Evolutionary conservation across 2,888 invertebrate species (phyloP).

Genomic region (Dolichopus griseipennis): DNA sequence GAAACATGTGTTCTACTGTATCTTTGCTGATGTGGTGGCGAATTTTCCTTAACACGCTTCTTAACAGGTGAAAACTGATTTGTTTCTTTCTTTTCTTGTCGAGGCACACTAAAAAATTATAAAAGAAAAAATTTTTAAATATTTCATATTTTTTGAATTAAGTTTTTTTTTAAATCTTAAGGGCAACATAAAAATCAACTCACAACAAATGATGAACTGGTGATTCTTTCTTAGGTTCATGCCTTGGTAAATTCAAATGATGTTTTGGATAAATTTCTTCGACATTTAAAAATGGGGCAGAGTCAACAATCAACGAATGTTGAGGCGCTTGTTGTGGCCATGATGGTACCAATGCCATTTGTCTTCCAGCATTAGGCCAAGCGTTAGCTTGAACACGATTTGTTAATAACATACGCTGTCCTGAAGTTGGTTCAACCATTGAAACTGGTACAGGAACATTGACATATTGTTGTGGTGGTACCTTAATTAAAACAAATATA

Average conservation of each 20-base stretch:
- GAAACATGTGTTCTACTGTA: constrained; percentile 42
- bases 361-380: constrained; percentile 50
- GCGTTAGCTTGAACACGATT: constrained; percentile 44
- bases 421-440: constrained; percentile 78
- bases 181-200: constrained; percentile 22
- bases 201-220: constrained; percentile 46
- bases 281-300: constrained; percentile 62
- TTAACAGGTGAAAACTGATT: constrained; percentile 93
- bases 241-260: constrained; percentile 51
- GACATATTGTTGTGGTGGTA: constrained; percentile 81
- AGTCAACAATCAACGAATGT: constrained; percentile 67
- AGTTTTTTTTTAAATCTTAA: constrained; percentile 14
- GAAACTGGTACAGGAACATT: constrained; percentile 64
- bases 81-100: constrained; percentile 69
- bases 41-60: constrained; percentile 92
- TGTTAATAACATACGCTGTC: constrained; percentile 68
- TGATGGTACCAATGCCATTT: constrained; percentile 74
- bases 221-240: constrained; percentile 51
- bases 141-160: background rate
- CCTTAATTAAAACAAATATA: constrained; percentile 35
- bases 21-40: constrained; percentile 62
- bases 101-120: constrained; percentile 41
- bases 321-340: constrained; percentile 71
- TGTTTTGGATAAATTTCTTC: constrained; percentile 48
- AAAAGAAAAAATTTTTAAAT: background rate